Evolutionary conservation across 2,888 invertebrate genomes (phyloP).

Genomic region (Tineola bisselliella): DNA sequence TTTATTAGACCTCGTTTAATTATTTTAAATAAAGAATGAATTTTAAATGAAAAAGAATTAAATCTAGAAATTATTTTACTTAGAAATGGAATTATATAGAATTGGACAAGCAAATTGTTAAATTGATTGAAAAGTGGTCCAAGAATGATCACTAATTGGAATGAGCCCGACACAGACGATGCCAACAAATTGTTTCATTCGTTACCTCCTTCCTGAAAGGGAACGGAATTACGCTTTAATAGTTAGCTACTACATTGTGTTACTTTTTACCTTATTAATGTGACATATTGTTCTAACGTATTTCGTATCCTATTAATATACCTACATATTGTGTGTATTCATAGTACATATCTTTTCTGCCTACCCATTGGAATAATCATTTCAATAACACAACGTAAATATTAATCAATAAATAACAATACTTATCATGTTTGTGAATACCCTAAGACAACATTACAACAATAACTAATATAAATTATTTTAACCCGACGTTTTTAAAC

Average conservation of each 20-base stretch:
- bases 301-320: neutral
- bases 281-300: neutral
- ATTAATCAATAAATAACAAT: no score
- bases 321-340: neutral
- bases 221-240: slow-evolving; percentile 21
- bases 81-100: no score
- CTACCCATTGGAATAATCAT: no score
- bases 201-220: slow-evolving; percentile 13
- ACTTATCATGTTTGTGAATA: no score
- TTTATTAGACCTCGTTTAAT: no score
- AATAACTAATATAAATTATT: no score
- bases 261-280: neutral
- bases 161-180: slow-evolving; percentile 6
- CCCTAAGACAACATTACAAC: no score
- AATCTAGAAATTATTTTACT: no score
- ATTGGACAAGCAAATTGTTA: neutral
- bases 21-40: no score
- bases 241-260: slow-evolving; percentile 16
- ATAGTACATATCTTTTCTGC: no score
- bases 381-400: no score
- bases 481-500: no score
- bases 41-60: neutral
- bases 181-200: slow-evolving; percentile 20
- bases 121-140: neutral
- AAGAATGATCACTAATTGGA: slow-evolving; percentile 1